Conservation (phyloP, 2,888 invertebrate species). For the Dinocampus coccinellae region DNA sequence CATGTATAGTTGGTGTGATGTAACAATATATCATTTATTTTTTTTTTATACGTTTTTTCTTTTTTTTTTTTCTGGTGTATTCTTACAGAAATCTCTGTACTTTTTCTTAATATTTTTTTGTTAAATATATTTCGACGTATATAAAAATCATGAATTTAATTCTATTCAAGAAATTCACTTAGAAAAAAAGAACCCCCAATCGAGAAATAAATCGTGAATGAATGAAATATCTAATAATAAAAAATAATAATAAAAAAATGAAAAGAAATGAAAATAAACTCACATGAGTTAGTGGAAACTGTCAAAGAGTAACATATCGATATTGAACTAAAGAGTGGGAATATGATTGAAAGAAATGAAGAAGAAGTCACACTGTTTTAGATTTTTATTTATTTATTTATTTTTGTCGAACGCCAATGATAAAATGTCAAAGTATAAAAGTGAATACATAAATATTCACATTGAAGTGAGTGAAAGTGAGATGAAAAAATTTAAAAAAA, state of each 20-base stretch:
- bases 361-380: slow-evolving; percentile 64
- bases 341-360: slow-evolving; percentile 57
- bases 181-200: too few relatives aligned
- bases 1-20: slow-evolving; percentile 5
- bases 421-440: background rate
- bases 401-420: slow-evolving; percentile 59
- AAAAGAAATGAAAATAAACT: slow-evolving; percentile 55
- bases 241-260: slow-evolving; percentile 7
- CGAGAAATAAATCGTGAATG: too few relatives aligned
- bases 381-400: too few relatives aligned
- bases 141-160: too few relatives aligned
- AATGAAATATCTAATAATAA: too few relatives aligned
- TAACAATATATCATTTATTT: background rate
- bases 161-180: too few relatives aligned
- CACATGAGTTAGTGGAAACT: slow-evolving; percentile 47
- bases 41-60: slow-evolving; percentile 14
- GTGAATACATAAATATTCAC: background rate
- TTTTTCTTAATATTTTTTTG: too few relatives aligned
- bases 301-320: slow-evolving; percentile 43
- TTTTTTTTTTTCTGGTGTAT: background rate
- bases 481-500: slow-evolving; percentile 33
- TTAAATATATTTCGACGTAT: too few relatives aligned
- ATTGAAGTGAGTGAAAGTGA: slow-evolving; percentile 25
- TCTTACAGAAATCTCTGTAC: too few relatives aligned
- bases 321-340: slow-evolving; percentile 55